These are phyloP conservation scores for Tokudaia tokunoshimensis DNA, from an alignment of 2,797 vertebrate species.

Conservation along the genomic window DNA sequence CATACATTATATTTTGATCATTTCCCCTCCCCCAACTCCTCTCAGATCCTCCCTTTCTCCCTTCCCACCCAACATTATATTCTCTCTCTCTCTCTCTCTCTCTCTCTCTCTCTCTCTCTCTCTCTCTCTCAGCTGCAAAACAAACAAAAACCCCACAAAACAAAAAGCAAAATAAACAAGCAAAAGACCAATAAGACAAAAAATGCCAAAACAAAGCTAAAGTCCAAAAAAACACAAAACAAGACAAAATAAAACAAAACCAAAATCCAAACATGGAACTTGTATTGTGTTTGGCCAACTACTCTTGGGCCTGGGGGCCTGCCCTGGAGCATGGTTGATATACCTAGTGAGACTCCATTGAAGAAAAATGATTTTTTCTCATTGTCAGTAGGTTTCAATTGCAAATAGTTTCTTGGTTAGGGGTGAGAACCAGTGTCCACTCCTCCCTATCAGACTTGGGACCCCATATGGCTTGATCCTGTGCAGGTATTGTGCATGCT, in stretches of 20 bases:
- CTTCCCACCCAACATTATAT: background rate
- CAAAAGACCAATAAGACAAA: background rate
- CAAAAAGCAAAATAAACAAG: background rate
- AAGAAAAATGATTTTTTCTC: background rate
- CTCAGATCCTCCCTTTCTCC: background rate
- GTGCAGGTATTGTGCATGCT: too few species aligned
- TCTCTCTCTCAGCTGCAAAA: background rate
- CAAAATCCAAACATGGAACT: background rate
- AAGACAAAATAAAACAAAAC: background rate
- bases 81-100: background rate
- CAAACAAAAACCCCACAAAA: background rate
- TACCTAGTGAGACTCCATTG: background rate
- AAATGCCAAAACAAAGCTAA: background rate
- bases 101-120: background rate
- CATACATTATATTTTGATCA: background rate
- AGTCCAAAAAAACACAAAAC: background rate
- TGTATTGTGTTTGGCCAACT: background rate
- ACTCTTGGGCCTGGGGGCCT: background rate
- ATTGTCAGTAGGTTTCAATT: background rate
- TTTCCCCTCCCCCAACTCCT: background rate
- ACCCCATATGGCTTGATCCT: background rate
- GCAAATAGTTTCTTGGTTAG: background rate
- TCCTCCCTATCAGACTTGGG: background rate
- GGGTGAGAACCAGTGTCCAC: too few species aligned
- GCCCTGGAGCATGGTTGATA: background rate